Conservation (phyloP, 2,113 vertebrate genomes). For the Todiramphus saurophagus region DNA sequence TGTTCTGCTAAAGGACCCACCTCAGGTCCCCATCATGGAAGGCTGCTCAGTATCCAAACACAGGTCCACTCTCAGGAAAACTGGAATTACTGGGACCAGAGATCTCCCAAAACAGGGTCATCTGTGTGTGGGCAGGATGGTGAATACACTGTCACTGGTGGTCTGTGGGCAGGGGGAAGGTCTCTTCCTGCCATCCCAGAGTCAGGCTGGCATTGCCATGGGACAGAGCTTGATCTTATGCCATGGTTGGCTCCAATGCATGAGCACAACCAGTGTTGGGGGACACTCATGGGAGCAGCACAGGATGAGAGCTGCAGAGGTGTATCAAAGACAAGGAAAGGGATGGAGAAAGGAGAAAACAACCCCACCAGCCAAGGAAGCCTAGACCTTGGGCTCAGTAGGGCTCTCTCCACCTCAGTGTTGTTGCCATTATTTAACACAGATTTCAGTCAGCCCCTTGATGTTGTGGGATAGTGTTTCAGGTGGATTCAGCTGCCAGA, state of each 20-base stretch:
- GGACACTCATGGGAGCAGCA: neutral
- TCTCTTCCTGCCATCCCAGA: fast-evolving
- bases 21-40: fast-evolving
- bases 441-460: neutral
- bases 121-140: neutral
- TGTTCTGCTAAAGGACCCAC: neutral
- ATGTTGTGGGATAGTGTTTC: neutral
- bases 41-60: too few relatives aligned
- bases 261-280: neutral
- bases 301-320: fast-evolving
- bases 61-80: neutral
- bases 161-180: neutral
- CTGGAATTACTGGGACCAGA: neutral
- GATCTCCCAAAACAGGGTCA: neutral
- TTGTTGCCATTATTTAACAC: neutral
- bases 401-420: too few relatives aligned
- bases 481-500: neutral
- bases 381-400: neutral
- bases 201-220: neutral
- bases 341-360: neutral
- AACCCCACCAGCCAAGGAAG: neutral
- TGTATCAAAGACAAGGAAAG: neutral
- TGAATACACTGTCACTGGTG: fast-evolving
- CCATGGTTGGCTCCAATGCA: fast-evolving
- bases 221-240: neutral